Conservation (phyloP, 1,140 invertebrate species). For the Pemphigus obesinymphae region DNA sequence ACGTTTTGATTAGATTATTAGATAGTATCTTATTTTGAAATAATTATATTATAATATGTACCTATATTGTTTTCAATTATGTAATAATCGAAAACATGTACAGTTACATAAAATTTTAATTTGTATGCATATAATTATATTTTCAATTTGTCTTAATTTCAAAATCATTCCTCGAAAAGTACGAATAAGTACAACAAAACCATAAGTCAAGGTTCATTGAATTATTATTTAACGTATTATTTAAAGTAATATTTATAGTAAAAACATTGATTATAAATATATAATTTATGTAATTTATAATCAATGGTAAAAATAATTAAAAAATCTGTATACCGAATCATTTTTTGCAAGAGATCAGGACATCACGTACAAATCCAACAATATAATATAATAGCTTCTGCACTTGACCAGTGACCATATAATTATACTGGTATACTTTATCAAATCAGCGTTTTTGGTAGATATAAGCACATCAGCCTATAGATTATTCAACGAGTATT, state of each 20-base stretch:
- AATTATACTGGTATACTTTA: too few species aligned
- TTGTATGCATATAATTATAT: neutral
- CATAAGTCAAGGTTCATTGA: neutral
- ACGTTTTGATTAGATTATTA: neutral
- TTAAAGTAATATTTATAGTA: neutral
- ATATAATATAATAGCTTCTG: neutral
- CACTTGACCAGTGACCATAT: too few species aligned
- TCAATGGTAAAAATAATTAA: too few species aligned
- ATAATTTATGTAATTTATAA: too few species aligned
- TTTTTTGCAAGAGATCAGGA: too few species aligned
- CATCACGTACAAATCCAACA: too few species aligned
- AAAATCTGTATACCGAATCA: too few species aligned
- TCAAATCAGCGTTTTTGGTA: too few species aligned
- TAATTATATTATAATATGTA: neutral
- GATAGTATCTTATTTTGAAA: neutral
- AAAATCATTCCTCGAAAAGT: neutral
- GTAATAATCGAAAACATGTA: neutral
- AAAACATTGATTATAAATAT: neutral
- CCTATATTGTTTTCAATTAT: neutral
- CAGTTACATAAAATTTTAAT: neutral
- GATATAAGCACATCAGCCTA: too few species aligned
- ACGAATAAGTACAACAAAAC: neutral
- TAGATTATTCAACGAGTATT: too few species aligned
- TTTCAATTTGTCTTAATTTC: neutral
- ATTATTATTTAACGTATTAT: neutral